Evolutionary conservation across 2,888 invertebrate species (phyloP), one percentile per base, ranked within the genome.

Genomic region (Pterostichus niger): DNA sequence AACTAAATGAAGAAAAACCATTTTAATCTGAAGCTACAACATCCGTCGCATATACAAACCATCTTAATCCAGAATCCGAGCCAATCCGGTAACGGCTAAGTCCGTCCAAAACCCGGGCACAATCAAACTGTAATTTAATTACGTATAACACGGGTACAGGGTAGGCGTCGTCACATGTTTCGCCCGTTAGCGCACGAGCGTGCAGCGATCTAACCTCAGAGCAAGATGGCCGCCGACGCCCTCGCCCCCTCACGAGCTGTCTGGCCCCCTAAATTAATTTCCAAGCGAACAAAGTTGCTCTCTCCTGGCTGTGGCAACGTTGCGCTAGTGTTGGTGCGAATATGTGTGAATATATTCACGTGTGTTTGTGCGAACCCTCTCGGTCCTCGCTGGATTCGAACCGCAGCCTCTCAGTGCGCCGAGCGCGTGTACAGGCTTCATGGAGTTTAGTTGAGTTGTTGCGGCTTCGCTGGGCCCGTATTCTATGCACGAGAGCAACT

Each of bases 111-210:
- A 80, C 59, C 80, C 68, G 17, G 54, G 54, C 59, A 82, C 82
- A 82, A 82, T 82, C 82, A 82, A 82, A 82, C 82, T 82, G 75
- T 82, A 82, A 82, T 82, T 82, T 82, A 82, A 82, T 82, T 82
- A 82, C 75, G 61, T 46, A 82, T 77, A 82, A 75, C 75, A 75
- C 52, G 75, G 33, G 71, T 71, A 71, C 31, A 71, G 75, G 52
- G 52, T 49, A 33, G 49, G 75, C 75, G 75, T 75, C 75, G 75
- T 49, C 75, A 75, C 75, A 75, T 75, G 75, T 24, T 52, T 17
- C 15, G 75, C 49, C 49, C 52, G 75, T 75, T 75, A 75, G 75
- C 52, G 40, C 68, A 40, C 68, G 68, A 33, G 35, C 10, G 35
- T 64, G 40, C 40, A 40, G 40, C 68, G 52, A 13, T 52, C 24